Evolutionary conservation across 1,140 invertebrate species (phyloP).

Genomic region (Apocrypta bakeri): DNA sequence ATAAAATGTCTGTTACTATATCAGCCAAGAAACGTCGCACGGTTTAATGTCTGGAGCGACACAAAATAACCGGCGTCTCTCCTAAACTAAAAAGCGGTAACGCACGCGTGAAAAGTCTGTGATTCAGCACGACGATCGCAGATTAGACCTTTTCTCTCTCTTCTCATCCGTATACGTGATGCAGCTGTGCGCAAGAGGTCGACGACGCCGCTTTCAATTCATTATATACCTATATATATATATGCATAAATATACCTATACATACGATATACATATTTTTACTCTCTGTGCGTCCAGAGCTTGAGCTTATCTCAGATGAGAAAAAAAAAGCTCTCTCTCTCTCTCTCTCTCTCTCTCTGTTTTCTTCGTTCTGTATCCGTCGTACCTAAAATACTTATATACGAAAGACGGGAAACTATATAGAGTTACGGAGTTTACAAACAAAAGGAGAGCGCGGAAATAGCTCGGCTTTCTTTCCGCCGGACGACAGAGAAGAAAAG

Average conservation of each 20-base stretch:
- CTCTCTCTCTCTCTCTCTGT: background rate
- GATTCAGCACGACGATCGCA: background rate
- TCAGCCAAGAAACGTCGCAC: no score
- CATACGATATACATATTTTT: background rate
- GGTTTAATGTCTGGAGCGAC: no score
- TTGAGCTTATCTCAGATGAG: background rate
- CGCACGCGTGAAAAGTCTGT: background rate
- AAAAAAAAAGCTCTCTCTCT: background rate
- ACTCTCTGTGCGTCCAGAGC: background rate
- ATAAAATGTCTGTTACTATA: no score
- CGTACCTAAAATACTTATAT: background rate
- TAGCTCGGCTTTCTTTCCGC: background rate
- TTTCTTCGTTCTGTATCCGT: background rate
- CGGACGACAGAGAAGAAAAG: background rate
- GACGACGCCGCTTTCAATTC: background rate
- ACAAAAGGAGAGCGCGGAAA: conserved; percentile 12
- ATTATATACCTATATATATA: background rate
- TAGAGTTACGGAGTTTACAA: background rate
- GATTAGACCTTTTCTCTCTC: background rate
- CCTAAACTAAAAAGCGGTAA: background rate
- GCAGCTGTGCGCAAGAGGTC: background rate
- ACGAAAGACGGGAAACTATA: no score
- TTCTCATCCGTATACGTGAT: background rate
- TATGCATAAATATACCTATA: background rate
- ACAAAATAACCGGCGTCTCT: background rate